Evolutionary conservation across 2,797 vertebrate genomes (phyloP), one percentile per base, ranked within the genome.

Genomic region (Pogoniulus pusillus): DNA sequence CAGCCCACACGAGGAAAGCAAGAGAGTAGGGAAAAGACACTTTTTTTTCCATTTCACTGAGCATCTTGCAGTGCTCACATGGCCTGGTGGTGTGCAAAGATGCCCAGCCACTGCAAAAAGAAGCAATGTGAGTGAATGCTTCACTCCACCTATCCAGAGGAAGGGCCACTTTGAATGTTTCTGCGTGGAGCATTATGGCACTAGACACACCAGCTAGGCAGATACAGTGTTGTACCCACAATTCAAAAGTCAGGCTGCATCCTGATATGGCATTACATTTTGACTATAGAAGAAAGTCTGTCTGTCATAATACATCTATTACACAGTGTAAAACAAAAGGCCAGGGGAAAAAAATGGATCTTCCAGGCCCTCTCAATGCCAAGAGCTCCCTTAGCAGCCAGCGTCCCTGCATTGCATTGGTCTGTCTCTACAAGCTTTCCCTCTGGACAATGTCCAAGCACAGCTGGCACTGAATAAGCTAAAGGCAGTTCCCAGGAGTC

Each of bases 361-460:
- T 39, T 18, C 22, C 32, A 14, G 15, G 4, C 8, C 7, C 24
- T 57, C 35, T 73, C 30, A 53, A 45, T 0, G 7, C 4, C 14
- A 60, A 63, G 15, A 37, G 17, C 12, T 71, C 16, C 3, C 3
- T 7, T 24, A 58, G 69, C 7, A 65, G 12, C 9, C 57, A 69
- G 8, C 16, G 75, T 73, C 86, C 15, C 55, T 81, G 43, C 16
- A 27, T 60, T 1, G 0, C 24, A 4, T 8, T 32, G 34, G n/a
- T 76, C 26, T 92, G 62, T 72, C 34, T 72, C 76, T 87, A 65
- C 82, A 91, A 75, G 62, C 4, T 55, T 85, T 87, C 6, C 17
- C 20, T 20, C 17, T n/a, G 51, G 54, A 47, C 5, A 74, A 71
- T 68, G 30, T 11, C 12, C 62, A 71, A 45, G n/a, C 72, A 87